These are phyloP conservation scores for Neoitamus cyanurus DNA, from an alignment of 2,888 invertebrate species.

Conservation along the genomic window DNA sequence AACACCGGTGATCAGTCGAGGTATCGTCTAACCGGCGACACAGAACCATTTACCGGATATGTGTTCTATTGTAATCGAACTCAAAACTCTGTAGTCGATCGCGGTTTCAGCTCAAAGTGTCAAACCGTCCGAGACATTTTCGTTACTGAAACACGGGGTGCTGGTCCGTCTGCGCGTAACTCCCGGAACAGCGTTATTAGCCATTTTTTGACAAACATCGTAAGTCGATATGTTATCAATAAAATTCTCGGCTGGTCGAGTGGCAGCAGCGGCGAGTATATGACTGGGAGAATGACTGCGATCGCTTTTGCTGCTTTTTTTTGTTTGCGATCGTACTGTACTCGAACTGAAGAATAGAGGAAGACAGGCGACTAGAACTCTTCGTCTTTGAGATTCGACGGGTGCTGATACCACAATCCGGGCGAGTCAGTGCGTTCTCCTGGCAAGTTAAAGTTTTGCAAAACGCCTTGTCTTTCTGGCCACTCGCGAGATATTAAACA, in stretches of 20 bases:
- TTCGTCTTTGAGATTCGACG: neutral
- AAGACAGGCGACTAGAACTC: neutral
- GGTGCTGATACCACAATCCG: neutral
- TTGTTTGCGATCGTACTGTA: neutral
- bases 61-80: neutral
- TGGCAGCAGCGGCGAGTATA: neutral
- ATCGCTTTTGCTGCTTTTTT: neutral
- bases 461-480: neutral
- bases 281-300: neutral
- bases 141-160: constrained; percentile 16
- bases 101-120: constrained; percentile 12
- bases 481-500: constrained; percentile 17
- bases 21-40: neutral
- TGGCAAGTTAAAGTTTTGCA: neutral
- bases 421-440: neutral
- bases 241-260: constrained; percentile 28
- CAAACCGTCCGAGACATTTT: constrained; percentile 31
- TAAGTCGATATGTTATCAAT: constrained; percentile 43
- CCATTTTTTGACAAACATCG: constrained; percentile 25
- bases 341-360: neutral
- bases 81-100: neutral
- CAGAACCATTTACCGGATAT: neutral
- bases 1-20: neutral
- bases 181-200: constrained; percentile 32
- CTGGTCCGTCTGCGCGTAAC: neutral